Evolutionary conservation across 2,113 vertebrate species (phyloP).

Genomic region (Plecotus auritus): DNA sequence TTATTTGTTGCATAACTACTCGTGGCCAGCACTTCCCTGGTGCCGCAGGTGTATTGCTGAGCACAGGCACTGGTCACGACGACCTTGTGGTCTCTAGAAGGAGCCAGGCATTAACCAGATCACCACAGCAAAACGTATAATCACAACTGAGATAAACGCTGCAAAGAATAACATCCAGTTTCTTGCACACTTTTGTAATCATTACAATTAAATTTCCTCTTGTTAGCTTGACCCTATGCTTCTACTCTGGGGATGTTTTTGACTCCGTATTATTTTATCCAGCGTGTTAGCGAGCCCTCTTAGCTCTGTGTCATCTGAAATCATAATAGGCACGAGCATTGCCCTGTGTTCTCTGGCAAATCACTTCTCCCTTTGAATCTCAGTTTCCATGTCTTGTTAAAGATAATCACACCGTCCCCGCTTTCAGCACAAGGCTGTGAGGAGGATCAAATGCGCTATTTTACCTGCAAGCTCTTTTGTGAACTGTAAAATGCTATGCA

Average conservation of each 20-base stretch:
- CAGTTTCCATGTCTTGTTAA: not conserved
- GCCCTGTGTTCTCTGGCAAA: not conserved
- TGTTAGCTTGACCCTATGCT: not conserved
- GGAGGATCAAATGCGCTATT: not conserved
- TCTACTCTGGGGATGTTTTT: not conserved
- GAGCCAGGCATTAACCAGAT: not conserved
- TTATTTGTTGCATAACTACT: not conserved
- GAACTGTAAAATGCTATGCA: not conserved
- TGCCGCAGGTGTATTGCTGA: not conserved
- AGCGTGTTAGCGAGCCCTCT: not conserved
- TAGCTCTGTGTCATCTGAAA: not conserved
- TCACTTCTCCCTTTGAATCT: not conserved
- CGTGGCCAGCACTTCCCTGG: not conserved
- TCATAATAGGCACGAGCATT: not conserved
- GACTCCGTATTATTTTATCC: not conserved
- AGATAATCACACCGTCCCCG: not conserved
- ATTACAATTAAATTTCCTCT: not conserved
- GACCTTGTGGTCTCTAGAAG: not conserved
- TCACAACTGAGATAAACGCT: not conserved
- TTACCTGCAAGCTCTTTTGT: not conserved
- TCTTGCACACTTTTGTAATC: not conserved
- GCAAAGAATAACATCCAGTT: not conserved
- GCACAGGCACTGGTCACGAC: not conserved
- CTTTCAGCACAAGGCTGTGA: not conserved
- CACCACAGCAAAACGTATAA: not conserved